Percentiles rank a stretch among this genome's conserved stretches.
These are phyloP conservation scores for Istiophorus platypterus DNA, from an alignment of 2,113 vertebrate species.

Conservation along the genomic window DNA sequence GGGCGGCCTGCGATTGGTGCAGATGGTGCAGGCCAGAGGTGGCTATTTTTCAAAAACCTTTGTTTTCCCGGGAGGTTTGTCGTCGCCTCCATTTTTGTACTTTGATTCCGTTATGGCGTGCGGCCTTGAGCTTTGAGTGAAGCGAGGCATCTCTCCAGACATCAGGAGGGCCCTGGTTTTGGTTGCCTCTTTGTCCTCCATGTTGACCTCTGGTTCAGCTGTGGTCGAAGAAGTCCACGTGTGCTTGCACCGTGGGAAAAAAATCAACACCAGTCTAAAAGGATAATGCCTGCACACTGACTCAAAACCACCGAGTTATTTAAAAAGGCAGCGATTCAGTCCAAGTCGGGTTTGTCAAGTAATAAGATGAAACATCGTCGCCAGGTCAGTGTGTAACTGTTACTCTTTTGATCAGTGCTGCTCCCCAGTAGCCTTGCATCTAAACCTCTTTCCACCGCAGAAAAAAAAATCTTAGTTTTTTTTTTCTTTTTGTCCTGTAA, in stretches of 20 bases:
- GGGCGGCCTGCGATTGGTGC: constrained; percentile 5
- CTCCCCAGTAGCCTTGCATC: too few species aligned
- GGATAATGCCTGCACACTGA: too few species aligned
- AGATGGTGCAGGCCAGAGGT: neutral
- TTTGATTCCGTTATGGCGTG: neutral
- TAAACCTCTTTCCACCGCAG: too few species aligned
- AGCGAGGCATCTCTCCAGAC: constrained; percentile 1
- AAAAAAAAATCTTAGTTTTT: too few species aligned
- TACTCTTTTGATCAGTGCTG: neutral
- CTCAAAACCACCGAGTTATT: neutral
- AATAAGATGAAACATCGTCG: too few species aligned
- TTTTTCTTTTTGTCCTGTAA: too few species aligned
- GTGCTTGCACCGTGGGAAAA: neutral
- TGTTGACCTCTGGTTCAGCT: neutral
- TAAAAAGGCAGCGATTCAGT: neutral
- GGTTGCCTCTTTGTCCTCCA: neutral
- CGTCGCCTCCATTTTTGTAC: neutral
- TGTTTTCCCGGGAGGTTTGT: neutral
- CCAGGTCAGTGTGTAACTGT: too few species aligned
- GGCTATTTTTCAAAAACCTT: constrained; percentile 11
- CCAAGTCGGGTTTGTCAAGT: too few species aligned
- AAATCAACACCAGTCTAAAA: neutral
- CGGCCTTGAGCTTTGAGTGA: neutral
- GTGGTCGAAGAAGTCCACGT: neutral
- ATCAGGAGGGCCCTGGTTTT: neutral